Conservation (phyloP, 2,888 invertebrate genomes). For the Coleophora deauratella region DNA sequence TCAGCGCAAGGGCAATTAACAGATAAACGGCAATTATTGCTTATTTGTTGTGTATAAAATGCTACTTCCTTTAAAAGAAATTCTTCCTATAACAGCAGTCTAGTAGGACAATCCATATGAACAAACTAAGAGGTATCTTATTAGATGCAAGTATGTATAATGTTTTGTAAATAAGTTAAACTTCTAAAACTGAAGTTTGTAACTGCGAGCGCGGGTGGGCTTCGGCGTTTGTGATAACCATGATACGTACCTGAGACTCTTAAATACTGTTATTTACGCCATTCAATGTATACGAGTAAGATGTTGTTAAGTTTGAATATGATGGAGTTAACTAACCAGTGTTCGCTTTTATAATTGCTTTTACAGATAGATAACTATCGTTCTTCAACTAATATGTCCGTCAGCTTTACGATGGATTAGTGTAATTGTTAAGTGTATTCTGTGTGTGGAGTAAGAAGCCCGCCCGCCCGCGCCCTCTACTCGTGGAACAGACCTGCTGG, state of each 20-base stretch:
- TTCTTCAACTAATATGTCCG: conserved; percentile 5
- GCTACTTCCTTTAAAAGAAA: too few relatives aligned
- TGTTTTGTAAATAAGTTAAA: background rate
- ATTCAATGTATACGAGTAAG: too few relatives aligned
- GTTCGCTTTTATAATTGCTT: background rate
- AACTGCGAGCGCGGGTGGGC: conserved; percentile 57
- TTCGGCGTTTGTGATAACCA: conserved; percentile 32
- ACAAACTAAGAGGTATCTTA: conserved; percentile 8
- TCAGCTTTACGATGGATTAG: too few relatives aligned
- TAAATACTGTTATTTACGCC: conserved; percentile 1
- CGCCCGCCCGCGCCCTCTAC: conserved; percentile 59
- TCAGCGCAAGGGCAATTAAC: conserved; percentile 39
- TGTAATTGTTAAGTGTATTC: conserved; percentile 8
- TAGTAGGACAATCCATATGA: conserved; percentile 1
- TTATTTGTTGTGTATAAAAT: too few relatives aligned
- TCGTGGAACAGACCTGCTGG: conserved; percentile 81
- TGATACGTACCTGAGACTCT: background rate
- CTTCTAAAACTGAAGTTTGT: background rate
- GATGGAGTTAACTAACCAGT: background rate
- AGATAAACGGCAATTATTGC: too few relatives aligned
- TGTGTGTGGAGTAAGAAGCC: conserved; percentile 31
- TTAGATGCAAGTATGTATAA: background rate
- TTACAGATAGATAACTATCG: background rate
- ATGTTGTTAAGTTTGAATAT: background rate
- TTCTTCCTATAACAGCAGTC: background rate